A percentile compares a stretch with the other conserved stretches of the same genome.
Conservation (phyloP, 2,888 invertebrate genomes). For the Crepidodera aurea region DNA sequence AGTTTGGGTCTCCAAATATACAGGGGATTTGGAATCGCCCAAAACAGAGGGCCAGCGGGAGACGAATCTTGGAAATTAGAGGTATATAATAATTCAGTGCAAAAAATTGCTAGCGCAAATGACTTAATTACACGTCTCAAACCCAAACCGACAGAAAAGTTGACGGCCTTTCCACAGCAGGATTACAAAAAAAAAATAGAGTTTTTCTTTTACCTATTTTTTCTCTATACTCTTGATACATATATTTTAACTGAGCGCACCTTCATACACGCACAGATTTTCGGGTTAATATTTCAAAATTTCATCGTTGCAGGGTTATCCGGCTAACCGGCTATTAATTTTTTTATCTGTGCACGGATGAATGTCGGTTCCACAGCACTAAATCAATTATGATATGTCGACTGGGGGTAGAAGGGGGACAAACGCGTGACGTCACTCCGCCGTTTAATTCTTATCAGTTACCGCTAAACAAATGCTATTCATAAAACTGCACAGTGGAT, state of each 20-base stretch:
- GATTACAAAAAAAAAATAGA: too few relatives aligned
- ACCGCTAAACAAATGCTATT: slow-evolving; percentile 53
- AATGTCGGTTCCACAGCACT: slow-evolving; percentile 39
- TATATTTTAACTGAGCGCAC: not conserved
- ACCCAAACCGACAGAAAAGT: too few relatives aligned
- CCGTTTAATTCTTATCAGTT: slow-evolving; percentile 52
- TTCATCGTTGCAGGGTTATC: slow-evolving; percentile 26
- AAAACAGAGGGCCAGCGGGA: too few relatives aligned
- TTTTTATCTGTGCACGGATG: slow-evolving; percentile 35
- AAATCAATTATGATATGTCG: slow-evolving; percentile 53
- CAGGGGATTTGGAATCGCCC: too few relatives aligned
- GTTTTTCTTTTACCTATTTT: too few relatives aligned
- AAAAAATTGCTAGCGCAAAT: too few relatives aligned
- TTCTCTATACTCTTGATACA: not conserved
- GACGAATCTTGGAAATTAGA: too few relatives aligned
- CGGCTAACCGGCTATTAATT: slow-evolving; percentile 36
- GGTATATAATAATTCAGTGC: too few relatives aligned
- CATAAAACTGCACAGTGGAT: slow-evolving; percentile 33
- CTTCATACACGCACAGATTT: slow-evolving; percentile 10
- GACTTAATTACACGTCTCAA: too few relatives aligned
- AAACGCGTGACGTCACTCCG: slow-evolving; percentile 48
- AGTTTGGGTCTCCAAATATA: too few relatives aligned
- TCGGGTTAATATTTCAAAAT: slow-evolving; percentile 28
- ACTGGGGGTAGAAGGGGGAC: slow-evolving; percentile 40
- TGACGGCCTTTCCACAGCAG: too few relatives aligned